Evolutionary conservation across 2,113 vertebrate genomes (phyloP), one percentile per base, ranked within the genome.

Genomic region (Cryptomyrus ogoouensis): DNA sequence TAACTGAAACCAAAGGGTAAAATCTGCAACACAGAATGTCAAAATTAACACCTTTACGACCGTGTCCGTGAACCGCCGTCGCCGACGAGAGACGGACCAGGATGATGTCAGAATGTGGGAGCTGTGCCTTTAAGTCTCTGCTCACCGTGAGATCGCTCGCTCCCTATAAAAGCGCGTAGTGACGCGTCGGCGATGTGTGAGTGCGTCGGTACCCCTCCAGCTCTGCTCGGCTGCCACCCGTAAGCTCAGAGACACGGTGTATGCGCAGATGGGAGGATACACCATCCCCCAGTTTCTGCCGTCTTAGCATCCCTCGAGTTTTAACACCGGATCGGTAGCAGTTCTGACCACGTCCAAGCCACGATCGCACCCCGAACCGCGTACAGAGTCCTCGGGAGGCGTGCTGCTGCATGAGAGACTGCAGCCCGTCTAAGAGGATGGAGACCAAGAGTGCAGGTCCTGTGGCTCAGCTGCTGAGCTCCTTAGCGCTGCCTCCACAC

Each of bases 401-500:
- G 19, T 66, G 44, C 19, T 8, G 83, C 21, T n/a, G 46, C 83
- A 95, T 96, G 95, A 94, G 94, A 92, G 94, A 95, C 93, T 94
- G 92, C 91, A 94, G 91, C 90, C 87, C 92, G 77, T 94, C 94
- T 93, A 92, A 93, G 52, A 93, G 92, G 91, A 93, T 95, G 92
- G 92, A 94, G 83, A 91, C 92, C 58, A 94, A 92, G 91, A 93
- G 91, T 24, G 94, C 94, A 4, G 92, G 94, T 90, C 94, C 95
- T 4, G 93, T 96, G 87, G 93, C 95, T 93, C 95, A 96, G 85
- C 95, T 96, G 62, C 94, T 96, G 89, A 94, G 93, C 89, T 96
- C 95, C 39, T 88, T 96, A 92, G 95, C 95, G 90, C 90, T 94
- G 90, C 96, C 96, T 87, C 95, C 95, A 92, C 95, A 95, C 89